Base-by-base conservation (phyloP, 92 coral and sea anemone species). In the Actinernus sp. region DNA sequence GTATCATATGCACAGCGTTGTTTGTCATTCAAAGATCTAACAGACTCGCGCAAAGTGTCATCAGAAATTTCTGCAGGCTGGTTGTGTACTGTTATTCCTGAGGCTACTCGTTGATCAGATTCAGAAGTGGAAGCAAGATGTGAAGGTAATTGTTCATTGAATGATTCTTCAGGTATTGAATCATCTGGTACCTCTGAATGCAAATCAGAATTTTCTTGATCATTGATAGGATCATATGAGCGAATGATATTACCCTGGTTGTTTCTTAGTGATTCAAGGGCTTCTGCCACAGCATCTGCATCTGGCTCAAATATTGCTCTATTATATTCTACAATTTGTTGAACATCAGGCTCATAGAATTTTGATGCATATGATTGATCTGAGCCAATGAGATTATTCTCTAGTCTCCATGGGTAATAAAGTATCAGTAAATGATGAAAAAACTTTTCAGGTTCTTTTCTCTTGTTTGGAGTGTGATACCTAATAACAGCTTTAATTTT, bases 281-380 rank as follows among this genome's bases (percentile, higher is more conserved):
- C 88, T 43, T 87, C 89, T 55, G 60, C 28, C 9, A 88, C 74
- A 18, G 89, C 88, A 36, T 75, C 93, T 20, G 89, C 60, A 75
- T 81, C 81, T 31, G 89, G 93, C 32, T 82, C 84, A 76, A 82
- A 82, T 57, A 74, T 52, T 51, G 76, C 30, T 49, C 79, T 83
- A 46, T 83, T 83, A 49, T 49, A 53, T 55, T 83, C 72, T 49
- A 83, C 65, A 24, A 83, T 61, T 24, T 27, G 67, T 73, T 83
- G 89, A 50, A 83, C 84, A 55, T 47, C 74, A n/a, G 80, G 63
- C 40, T 74, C 80, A 68, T 68, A 61, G 41, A 81, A 86, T 51
- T 74, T 80, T 16, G 93, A 81, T 33, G 65, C 49, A 55, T 82
- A 88, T 1, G 86, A 69, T 52, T 76, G 82, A 19, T 82, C 86